Percentiles rank a stretch among this genome's conserved stretches.
phyloP scores from a whole-genome alignment of 2,888 invertebrate species.

The Thecocarcelia acutangulata region DNA sequence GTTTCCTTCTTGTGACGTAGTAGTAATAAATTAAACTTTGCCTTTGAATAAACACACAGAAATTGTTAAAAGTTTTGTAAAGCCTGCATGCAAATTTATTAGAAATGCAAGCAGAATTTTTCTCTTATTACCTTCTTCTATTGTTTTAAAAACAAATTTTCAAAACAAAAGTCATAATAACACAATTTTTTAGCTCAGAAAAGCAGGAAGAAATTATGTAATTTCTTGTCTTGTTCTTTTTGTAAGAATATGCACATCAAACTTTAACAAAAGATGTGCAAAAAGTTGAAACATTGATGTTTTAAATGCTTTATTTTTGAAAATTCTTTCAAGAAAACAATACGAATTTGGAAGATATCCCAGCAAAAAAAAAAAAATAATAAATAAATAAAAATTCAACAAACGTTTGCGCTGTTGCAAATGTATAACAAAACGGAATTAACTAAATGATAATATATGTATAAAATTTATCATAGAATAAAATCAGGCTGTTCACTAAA shows the following conservation, averaged over 20 bases:
- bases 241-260: background rate
- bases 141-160: conserved; percentile 58
- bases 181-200: conserved; percentile 52
- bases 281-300: conserved; percentile 45
- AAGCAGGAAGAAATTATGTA: conserved; percentile 20
- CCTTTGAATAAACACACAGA: background rate
- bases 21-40: too few species aligned
- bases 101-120: conserved; percentile 15
- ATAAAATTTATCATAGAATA: too few species aligned
- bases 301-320: conserved; percentile 50
- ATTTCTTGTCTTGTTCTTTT: background rate
- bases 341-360: background rate
- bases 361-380: too few species aligned
- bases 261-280: conserved; percentile 37
- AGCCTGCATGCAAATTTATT: conserved; percentile 38
- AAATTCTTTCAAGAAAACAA: conserved; percentile 6
- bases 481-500: too few species aligned
- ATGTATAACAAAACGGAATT: too few species aligned
- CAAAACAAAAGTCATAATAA: conserved; percentile 64
- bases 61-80: conserved; percentile 20
- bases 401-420: too few species aligned
- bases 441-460: too few species aligned
- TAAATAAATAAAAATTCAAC: too few species aligned
- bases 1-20: too few species aligned
- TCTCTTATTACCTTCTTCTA: conserved; percentile 18